Evolutionary conservation across 2,797 vertebrate species (phyloP).

Genomic region (Harpagifer antarcticus): DNA sequence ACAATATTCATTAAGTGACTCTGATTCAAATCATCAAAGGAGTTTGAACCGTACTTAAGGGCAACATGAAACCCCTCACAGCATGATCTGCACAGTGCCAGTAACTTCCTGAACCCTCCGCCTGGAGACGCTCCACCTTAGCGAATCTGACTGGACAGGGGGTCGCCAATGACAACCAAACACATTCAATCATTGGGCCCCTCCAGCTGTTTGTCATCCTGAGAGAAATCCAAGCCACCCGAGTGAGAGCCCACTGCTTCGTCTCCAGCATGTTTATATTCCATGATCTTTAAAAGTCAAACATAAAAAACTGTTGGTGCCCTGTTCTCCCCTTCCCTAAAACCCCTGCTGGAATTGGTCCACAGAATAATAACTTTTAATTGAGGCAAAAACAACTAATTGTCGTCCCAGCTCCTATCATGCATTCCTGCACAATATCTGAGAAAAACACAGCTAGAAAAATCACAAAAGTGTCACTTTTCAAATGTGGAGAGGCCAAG

Average conservation of each 20-base stretch:
- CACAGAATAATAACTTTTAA: constrained; percentile 78
- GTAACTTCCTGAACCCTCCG: constrained; percentile 57
- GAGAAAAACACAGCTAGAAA: constrained; percentile 70
- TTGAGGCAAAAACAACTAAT: constrained; percentile 58
- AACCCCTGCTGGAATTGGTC: constrained; percentile 82
- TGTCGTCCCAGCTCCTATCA: constrained; percentile 68
- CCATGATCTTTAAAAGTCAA: constrained; percentile 79
- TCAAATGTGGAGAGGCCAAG: constrained; percentile 53
- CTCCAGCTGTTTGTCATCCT: constrained; percentile 80
- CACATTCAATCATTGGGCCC: constrained; percentile 87
- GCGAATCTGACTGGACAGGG: constrained; percentile 74
- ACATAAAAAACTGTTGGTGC: constrained; percentile 60
- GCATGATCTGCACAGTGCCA: constrained; percentile 48
- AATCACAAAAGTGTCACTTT: constrained; percentile 70
- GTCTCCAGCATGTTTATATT: constrained; percentile 73
- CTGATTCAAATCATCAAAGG: background rate
- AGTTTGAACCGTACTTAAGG: constrained; percentile 68
- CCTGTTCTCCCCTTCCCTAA: constrained; percentile 53
- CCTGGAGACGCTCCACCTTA: constrained; percentile 70
- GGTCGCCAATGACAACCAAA: constrained; percentile 82
- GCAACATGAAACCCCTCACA: constrained; percentile 60
- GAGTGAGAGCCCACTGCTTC: constrained; percentile 79
- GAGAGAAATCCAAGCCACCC: constrained; percentile 90
- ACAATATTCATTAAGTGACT: constrained; percentile 22
- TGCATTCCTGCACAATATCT: constrained; percentile 76